These are phyloP conservation scores for Herpetotheres cachinnans DNA, from an alignment of 2,113 vertebrate species.

Conservation along the genomic window DNA sequence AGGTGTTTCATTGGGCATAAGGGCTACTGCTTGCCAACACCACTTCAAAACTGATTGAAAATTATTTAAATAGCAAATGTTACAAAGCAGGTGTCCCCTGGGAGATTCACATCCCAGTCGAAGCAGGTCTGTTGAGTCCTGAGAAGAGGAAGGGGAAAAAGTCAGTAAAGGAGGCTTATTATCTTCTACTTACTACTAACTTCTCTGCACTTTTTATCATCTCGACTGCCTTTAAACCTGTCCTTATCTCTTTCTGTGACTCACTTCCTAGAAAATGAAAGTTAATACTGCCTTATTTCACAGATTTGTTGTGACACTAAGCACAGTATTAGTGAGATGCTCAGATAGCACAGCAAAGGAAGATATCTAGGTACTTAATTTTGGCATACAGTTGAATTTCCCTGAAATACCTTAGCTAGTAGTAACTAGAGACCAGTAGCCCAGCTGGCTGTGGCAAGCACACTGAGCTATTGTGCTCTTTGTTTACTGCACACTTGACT, in stretches of 20 bases:
- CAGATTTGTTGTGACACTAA: not conserved
- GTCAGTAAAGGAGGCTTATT: not conserved
- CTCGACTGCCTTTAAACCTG: not conserved
- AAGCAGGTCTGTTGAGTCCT: not conserved
- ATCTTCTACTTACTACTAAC: not conserved
- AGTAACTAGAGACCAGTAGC: not conserved
- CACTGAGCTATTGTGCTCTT: not conserved
- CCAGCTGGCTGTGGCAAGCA: not conserved
- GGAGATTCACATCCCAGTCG: not conserved
- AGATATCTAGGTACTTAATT: not conserved
- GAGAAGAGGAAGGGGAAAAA: not conserved
- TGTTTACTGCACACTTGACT: not conserved
- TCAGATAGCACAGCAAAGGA: not conserved
- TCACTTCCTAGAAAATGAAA: not conserved
- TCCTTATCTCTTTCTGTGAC: not conserved
- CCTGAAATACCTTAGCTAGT: not conserved
- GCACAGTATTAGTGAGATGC: not conserved
- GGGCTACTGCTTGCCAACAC: not conserved
- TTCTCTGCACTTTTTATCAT: not conserved
- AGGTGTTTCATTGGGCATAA: not conserved
- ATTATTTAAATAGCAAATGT: not conserved
- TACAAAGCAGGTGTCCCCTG: not conserved
- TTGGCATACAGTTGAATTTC: not conserved
- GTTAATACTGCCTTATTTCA: not conserved
- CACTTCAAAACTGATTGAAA: not conserved